Evolutionary conservation across 2,888 invertebrate species (phyloP).

Genomic region (Plebejus anna): DNA sequence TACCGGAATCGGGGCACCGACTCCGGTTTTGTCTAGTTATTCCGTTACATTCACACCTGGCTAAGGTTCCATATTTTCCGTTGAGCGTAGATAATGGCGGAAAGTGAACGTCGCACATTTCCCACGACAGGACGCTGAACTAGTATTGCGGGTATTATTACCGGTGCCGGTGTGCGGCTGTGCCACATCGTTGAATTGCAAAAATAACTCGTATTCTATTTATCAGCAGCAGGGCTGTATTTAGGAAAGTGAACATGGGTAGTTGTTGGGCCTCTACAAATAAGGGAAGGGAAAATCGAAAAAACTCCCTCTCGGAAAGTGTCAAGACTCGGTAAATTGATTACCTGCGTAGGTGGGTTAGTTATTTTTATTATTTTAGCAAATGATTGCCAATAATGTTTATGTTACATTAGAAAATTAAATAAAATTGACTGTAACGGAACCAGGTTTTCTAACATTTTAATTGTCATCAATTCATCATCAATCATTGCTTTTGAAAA

Average conservation of each 20-base stretch:
- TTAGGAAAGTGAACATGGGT: background rate
- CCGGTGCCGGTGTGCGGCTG: background rate
- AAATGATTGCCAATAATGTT: background rate
- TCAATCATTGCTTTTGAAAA: too few species aligned
- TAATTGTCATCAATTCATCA: too few species aligned
- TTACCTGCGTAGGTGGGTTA: too few species aligned
- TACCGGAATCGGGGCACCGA: background rate
- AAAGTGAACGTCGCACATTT: constrained; percentile 63
- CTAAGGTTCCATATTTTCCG: constrained; percentile 22
- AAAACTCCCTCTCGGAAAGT: background rate
- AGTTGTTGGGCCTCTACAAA: background rate
- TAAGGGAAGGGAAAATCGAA: background rate
- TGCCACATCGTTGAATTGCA: background rate
- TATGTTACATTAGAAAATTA: background rate
- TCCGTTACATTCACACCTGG: background rate
- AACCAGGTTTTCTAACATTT: too few species aligned
- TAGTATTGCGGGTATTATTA: constrained; percentile 23
- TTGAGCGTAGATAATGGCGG: constrained; percentile 58
- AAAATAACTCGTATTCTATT: background rate
- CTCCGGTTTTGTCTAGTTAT: constrained; percentile 6
- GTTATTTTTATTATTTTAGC: background rate
- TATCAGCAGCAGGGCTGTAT: background rate
- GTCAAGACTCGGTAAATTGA: background rate
- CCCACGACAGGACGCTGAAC: constrained; percentile 56
- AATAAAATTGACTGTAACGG: background rate